Evolutionary conservation across 1,140 invertebrate species (phyloP).

Genomic region (Zaprionus vittiger): DNA sequence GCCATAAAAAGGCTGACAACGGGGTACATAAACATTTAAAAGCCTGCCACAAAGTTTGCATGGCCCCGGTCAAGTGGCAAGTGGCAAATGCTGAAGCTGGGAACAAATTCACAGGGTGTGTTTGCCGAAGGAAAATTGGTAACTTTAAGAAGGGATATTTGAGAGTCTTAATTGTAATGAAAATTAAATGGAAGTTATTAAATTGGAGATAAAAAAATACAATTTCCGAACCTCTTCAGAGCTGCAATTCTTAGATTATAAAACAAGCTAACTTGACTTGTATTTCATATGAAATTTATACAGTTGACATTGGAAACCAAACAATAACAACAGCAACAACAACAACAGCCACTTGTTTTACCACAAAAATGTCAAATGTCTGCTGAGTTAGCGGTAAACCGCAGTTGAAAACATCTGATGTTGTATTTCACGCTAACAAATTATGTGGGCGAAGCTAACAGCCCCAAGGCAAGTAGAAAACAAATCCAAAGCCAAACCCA

Average conservation of each 20-base stretch:
- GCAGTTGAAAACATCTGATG: constrained; percentile 14
- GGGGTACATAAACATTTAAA: constrained; percentile 64
- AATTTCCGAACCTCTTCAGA: background rate
- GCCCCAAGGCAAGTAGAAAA: background rate
- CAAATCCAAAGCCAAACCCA: background rate
- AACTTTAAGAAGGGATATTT: background rate
- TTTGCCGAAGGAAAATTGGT: background rate
- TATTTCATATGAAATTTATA: background rate
- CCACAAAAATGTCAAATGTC: constrained; percentile 2
- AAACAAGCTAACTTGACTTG: background rate
- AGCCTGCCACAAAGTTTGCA: constrained; percentile 40
- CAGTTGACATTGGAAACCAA: background rate
- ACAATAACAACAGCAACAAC: background rate
- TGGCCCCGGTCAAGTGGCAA: constrained; percentile 37
- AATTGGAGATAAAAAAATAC: background rate
- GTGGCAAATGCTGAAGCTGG: background rate
- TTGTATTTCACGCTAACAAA: constrained; percentile 19
- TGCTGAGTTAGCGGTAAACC: constrained; percentile 20
- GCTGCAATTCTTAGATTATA: background rate
- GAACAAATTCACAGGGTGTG: background rate
- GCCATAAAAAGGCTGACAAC: constrained; percentile 65
- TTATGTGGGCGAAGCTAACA: background rate
- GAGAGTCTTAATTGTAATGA: background rate
- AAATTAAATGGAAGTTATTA: background rate
- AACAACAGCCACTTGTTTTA: background rate